These are phyloP conservation scores for Falco novaeseelandiae DNA, from an alignment of 2,797 vertebrate species.

Conservation along the genomic window DNA sequence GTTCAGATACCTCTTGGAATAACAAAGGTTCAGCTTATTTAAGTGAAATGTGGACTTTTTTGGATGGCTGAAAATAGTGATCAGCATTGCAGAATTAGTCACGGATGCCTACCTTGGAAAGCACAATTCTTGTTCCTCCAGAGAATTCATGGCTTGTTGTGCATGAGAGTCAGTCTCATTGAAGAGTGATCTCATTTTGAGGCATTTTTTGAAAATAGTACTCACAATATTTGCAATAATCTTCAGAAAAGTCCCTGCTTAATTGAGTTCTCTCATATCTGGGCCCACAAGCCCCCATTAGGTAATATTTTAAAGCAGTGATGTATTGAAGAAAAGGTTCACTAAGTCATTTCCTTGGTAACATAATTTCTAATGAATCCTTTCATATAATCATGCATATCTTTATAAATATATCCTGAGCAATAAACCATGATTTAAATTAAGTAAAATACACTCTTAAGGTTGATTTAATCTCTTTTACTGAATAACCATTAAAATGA, in stretches of 20 bases:
- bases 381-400: constrained; percentile 1
- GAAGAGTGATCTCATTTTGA: neutral
- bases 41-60: neutral
- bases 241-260: neutral
- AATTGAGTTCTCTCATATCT: neutral
- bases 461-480: constrained; percentile 47
- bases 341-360: constrained; percentile 1
- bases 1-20: neutral
- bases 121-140: neutral
- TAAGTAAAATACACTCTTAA: constrained; percentile 54
- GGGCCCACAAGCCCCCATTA: neutral
- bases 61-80: neutral
- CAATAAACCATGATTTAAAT: constrained; percentile 48
- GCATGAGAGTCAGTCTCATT: neutral
- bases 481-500: constrained; percentile 28
- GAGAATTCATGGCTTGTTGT: neutral
- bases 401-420: constrained; percentile 22
- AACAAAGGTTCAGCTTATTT: neutral
- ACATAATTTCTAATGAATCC: neutral
- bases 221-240: neutral
- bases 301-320: neutral
- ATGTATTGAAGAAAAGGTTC: neutral
- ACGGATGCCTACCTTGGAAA: neutral
- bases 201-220: neutral
- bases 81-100: neutral